Base-by-base conservation (phyloP, 2,888 invertebrate genomes). In the Drosophila ezoana region DNA sequence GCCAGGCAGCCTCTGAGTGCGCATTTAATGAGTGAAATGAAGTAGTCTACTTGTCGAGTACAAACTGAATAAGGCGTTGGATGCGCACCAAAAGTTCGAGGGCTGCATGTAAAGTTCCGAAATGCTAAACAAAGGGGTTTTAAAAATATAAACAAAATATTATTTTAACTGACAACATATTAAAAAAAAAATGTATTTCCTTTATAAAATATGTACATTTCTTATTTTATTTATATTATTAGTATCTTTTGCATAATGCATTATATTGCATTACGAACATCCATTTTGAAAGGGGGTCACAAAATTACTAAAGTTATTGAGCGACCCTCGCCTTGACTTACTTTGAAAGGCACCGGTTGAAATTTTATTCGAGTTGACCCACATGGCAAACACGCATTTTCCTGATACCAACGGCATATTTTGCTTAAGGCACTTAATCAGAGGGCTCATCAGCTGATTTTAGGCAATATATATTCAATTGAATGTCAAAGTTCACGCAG, bases 1-100 rank as follows among this genome's bases (percentile, higher is more conserved):
- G 48, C 63, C 76, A 41, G 64, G 20, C 65, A 43, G 52, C 14
- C 20, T 33, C 59, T 72, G 72, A 68, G 70, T 73, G 77, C 64
- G 72, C 64, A 65, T 63, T 79, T 86, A 82, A 85, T 79, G 80
- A 72, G 67, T 70, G 67, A 82, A 82, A 85, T 79, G 65, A 82
- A 85, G 81, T 77, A 72, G 69, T 56, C 63, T 61, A 71, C 85
- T 81, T 81, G 76, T 72, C 57, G 63, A 57, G 54, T 56, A 47
- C 63, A 57, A 63, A 41, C 52, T 43, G 41, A 44, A 58, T 38
- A 45, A 41, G 52, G 35, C 44, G 60, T 41, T 47, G 40, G 23
- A 45, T 43, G 40, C 18, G 13, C 9, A 41, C 38, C 43, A 35
- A 47, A 33, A 10, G 16, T 10, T 20, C 41, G 47, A 57, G 72